phyloP scores from a whole-genome alignment of 2,113 vertebrate species.

The Erythrolamprus reginae region DNA sequence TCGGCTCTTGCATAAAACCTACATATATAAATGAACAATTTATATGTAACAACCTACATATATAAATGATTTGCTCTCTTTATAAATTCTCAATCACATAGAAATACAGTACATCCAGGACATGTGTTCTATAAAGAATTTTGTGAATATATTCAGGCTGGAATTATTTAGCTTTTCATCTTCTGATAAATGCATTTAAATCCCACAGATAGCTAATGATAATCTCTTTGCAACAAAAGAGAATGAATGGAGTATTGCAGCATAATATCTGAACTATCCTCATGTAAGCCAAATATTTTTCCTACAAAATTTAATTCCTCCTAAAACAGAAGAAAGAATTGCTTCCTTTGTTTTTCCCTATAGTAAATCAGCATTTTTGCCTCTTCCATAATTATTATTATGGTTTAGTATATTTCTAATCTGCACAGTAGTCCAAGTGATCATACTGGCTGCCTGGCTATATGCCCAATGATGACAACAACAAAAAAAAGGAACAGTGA shows the following conservation, averaged over 20 bases:
- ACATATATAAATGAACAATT: neutral
- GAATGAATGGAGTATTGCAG: neutral
- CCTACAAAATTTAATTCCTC: neutral
- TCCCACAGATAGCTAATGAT: neutral
- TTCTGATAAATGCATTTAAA: neutral
- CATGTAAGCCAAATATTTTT: neutral
- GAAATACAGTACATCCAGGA: neutral
- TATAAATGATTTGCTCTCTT: neutral
- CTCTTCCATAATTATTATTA: neutral
- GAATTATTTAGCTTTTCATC: neutral
- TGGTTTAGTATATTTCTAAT: neutral
- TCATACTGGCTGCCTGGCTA: neutral
- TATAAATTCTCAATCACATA: neutral
- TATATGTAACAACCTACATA: no score
- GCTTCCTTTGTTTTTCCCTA: neutral
- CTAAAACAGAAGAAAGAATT: neutral
- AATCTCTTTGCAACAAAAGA: neutral
- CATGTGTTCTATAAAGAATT: neutral
- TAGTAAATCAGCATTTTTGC: neutral
- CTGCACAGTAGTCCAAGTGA: neutral
- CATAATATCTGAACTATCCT: neutral
- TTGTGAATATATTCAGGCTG: neutral
- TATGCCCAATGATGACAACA: neutral
- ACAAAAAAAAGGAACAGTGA: neutral
- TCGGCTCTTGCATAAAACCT: neutral